Evolutionary conservation across 2,113 vertebrate species (phyloP).

Genomic region (Notechis scutatus): DNA sequence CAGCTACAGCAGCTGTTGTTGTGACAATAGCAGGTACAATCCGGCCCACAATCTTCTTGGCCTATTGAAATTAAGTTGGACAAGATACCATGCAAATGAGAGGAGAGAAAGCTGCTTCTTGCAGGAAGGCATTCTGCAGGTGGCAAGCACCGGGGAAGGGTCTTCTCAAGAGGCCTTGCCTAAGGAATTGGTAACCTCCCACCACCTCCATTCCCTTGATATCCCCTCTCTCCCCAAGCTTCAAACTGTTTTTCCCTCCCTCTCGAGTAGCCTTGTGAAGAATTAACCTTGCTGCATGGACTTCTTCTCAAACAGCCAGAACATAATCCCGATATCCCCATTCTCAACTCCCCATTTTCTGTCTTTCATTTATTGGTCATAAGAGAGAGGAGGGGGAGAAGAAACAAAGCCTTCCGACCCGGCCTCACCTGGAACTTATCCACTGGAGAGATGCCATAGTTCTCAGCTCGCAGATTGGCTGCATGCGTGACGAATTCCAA

Average conservation of each 20-base stretch:
- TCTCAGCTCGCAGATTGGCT: conserved; percentile 82
- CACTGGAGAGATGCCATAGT: conserved; percentile 79
- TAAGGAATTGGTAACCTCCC: background rate
- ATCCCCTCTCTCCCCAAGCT: background rate
- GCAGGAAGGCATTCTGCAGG: background rate
- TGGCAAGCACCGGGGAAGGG: background rate
- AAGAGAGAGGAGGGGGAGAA: too few relatives aligned
- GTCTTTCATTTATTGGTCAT: background rate
- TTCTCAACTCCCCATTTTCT: background rate
- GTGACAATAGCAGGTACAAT: conserved; percentile 89
- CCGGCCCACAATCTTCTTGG: conserved; percentile 77
- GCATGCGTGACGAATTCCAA: conserved; percentile 82
- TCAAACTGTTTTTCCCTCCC: background rate
- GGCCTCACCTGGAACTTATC: conserved; percentile 66
- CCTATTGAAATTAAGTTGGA: conserved; percentile 66
- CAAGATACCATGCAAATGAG: background rate
- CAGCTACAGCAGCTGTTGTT: conserved; percentile 79
- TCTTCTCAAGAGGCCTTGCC: background rate
- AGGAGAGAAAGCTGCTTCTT: background rate
- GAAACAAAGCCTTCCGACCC: background rate
- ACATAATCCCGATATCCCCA: background rate
- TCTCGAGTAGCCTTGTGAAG: background rate
- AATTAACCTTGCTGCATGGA: background rate
- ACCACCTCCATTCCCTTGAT: background rate
- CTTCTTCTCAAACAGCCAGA: background rate